phyloP scores from a whole-genome alignment of 2,113 vertebrate species.

The Chaenogobius annularis region DNA sequence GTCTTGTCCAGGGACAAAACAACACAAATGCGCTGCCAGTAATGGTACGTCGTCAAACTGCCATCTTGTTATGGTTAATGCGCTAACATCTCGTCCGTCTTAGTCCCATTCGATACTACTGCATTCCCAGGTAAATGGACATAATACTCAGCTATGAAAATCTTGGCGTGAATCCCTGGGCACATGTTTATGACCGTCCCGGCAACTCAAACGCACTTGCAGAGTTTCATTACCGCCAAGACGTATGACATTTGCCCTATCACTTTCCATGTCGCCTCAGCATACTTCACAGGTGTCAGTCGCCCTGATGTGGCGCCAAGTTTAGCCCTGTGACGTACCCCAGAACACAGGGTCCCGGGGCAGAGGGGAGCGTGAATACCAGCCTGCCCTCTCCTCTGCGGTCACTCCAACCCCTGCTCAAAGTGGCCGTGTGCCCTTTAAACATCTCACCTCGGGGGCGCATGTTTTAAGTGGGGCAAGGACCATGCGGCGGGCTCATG shows the following conservation, averaged over 20 bases:
- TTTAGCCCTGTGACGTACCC: constrained; percentile 62
- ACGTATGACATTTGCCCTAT: constrained; percentile 40
- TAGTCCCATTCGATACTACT: background rate
- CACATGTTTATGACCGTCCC: constrained; percentile 9
- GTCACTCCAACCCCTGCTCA: constrained; percentile 15
- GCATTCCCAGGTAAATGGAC: background rate
- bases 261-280: constrained; percentile 15
- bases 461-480: background rate
- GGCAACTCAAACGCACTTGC: constrained; percentile 18
- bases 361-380: constrained; percentile 17
- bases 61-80: background rate
- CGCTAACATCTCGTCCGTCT: background rate
- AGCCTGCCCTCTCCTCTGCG: constrained; percentile 15
- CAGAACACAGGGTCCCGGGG: constrained; percentile 46
- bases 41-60: background rate
- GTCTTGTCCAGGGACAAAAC: background rate
- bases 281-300: constrained; percentile 48
- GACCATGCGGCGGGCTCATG: background rate
- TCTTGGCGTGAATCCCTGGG: constrained; percentile 3
- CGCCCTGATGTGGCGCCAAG: constrained; percentile 42
- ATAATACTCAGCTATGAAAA: background rate
- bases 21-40: background rate
- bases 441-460: constrained; percentile 2
- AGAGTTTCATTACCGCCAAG: constrained; percentile 45
- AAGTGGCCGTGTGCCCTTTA: constrained; percentile 19